These are phyloP conservation scores for Garra rufa DNA, from an alignment of 2,113 vertebrate species.

Conservation along the genomic window DNA sequence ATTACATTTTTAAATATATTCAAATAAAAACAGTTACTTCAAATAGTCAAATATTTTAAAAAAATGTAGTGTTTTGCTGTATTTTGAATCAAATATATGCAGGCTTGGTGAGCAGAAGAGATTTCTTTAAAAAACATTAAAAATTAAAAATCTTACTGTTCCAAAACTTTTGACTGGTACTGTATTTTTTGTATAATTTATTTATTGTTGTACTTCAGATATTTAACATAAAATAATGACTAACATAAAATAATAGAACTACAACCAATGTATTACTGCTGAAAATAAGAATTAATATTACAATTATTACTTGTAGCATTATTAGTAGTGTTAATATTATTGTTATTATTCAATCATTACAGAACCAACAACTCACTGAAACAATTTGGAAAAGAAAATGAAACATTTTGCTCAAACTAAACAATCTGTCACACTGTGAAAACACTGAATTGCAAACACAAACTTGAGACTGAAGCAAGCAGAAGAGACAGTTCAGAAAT, in stretches of 20 bases:
- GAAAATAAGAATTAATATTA: neutral
- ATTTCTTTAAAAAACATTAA: no score
- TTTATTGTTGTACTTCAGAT: neutral
- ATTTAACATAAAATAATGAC: neutral
- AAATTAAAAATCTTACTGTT: no score
- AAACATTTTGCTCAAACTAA: neutral
- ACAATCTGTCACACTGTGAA: neutral
- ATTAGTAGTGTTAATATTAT: neutral
- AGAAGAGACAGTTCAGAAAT: neutral
- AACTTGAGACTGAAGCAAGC: neutral
- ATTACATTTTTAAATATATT: no score
- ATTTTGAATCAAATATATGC: no score
- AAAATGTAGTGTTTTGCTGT: no score
- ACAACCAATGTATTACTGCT: neutral
- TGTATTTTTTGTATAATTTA: neutral
- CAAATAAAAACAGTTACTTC: no score
- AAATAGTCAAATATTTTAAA: no score
- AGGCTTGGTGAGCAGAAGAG: no score
- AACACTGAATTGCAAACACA: neutral
- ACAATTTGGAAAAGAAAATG: neutral
- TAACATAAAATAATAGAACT: neutral
- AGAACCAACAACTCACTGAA: neutral
- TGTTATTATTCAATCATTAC: neutral
- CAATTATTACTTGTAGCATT: neutral
- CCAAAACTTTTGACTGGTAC: no score